phyloP scores from a whole-genome alignment of 2,888 invertebrate species.

The Bellardia bayeri region DNA sequence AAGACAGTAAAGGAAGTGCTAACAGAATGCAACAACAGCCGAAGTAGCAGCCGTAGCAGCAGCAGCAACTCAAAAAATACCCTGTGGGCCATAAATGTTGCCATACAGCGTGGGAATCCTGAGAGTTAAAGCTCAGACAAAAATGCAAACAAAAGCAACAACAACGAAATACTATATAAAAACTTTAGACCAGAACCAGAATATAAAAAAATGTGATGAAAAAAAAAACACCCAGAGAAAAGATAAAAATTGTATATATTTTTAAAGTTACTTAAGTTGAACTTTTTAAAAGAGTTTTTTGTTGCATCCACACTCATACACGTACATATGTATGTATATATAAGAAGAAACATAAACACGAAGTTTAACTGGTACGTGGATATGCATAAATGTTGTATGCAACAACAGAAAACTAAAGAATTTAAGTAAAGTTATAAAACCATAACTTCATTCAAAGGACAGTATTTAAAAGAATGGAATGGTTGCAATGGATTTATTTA shows the following conservation, averaged over 20 bases:
- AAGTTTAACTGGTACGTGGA: constrained; percentile 42
- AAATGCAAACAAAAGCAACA: constrained; percentile 40
- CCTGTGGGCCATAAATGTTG: constrained; percentile 58
- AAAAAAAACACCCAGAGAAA: not conserved
- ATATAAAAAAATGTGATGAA: constrained; percentile 14
- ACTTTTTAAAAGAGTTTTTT: constrained; percentile 37
- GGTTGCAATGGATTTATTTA: no score
- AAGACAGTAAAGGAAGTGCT: constrained; percentile 64
- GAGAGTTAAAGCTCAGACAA: constrained; percentile 51
- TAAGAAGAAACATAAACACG: not conserved
- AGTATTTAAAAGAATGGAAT: not conserved
- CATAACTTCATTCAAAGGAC: not conserved
- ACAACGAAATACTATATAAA: constrained; percentile 37
- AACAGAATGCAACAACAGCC: constrained; percentile 58
- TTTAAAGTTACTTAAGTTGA: constrained; percentile 32
- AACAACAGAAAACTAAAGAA: not conserved
- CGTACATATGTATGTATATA: not conserved
- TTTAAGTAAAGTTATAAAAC: constrained; percentile 17
- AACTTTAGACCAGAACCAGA: constrained; percentile 58
- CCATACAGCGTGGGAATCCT: constrained; percentile 69
- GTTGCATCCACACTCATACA: constrained; percentile 23
- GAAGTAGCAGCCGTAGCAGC: constrained; percentile 37
- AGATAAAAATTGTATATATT: constrained; percentile 22
- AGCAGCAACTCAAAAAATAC: constrained; percentile 31
- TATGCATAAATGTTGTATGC: constrained; percentile 45